Evolutionary conservation across 2,113 vertebrate species (phyloP), one percentile per base, ranked within the genome.

Genomic region (Gymnocephalus cernua): DNA sequence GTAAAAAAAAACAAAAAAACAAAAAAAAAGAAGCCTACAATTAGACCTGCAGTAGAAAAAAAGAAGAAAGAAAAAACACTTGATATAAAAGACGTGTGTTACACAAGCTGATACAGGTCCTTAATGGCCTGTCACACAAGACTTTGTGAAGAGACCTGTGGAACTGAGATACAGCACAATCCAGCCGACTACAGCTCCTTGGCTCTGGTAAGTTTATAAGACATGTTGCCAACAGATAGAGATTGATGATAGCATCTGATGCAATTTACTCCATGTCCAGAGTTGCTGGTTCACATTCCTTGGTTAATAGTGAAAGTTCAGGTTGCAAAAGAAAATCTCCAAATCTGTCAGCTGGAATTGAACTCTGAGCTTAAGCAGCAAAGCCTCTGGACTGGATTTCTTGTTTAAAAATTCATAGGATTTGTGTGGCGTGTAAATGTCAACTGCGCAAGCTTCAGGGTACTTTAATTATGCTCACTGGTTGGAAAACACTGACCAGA

Each of bases 201-300:
- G 59, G 77, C 84, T 82, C 75, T 27, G 41, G 51, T 57, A 66
- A 57, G 80, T 89, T 89, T 89, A 71, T 73, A 87, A 88, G 86
- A 90, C 89, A 79, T 79, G 80, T 74, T 89, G 80, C 86, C 88
- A 80, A 71, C 88, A 91, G 85, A 91, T 86, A 88, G 88, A 90
- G 92, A 91, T 88, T 89, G 87, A 92, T 88, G 93, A 94, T 93
- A 91, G 85, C 89, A 91, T 91, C 93, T 90, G 80, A 90, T 89
- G 90, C 86, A 93, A 94, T 93, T 92, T 93, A 88, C 77, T 89
- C 70, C 65, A 74, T 85, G 86, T 92, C 89, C 87, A 84, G 80
- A 72, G 82, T 84, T 87, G 84, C 84, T 90, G 86, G 89, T 88
- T 90, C 87, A 86, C 88, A 86, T 79, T 91, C 84, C 77, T 72